Base-by-base conservation (phyloP, 2,797 vertebrate genomes). In the Bovichtus variegatus region DNA sequence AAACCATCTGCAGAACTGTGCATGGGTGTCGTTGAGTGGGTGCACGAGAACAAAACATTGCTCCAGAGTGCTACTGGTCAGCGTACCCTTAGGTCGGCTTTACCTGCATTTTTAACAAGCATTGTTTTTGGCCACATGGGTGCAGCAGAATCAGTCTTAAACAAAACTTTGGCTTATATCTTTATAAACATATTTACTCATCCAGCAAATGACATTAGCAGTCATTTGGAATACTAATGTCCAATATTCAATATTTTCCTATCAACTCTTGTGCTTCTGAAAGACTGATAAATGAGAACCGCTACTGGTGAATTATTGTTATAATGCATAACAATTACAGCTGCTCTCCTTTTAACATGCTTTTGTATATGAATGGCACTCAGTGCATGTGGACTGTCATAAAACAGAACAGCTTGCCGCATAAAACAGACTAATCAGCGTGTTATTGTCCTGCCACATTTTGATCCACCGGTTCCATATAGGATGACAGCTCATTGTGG, bases 401-500 rank as follows among this genome's bases (percentile, higher is more conserved):
- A 80, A 74, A 83, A 36, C 40, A 47, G 38, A 81, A 51, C 53
- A 68, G 75, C 59, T 34, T 55, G 60, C 66, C 71, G 65, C 74
- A 78, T 77, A 31, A 80, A 83, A 76, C 54, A 62, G 46, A 51
- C 36, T 58, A 77, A 83, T 85, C 68, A 75, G 41, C 36, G 9
- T 49, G 41, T 78, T 81, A 62, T 87, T 85, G n/a, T 77, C 71
- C 66, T 16, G 18, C 47, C 66, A 65, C 43, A 58, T 82, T 83
- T 78, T 72, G 77, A 78, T 86, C 65, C 68, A 54, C 47, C 54
- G 16, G 49, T 55, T 76, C 77, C 60, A 76, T 83, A 73, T 84
- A 78, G 51, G 76, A 73, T 82, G 77, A 71, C 71, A 79, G 72
- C 80, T 89, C 85, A 66, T 75, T 83, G 84, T 70, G 27, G 76